Evolutionary conservation across 2,113 vertebrate genomes (phyloP), one percentile per base, ranked within the genome.

Genomic region (Pteropus alecto): DNA sequence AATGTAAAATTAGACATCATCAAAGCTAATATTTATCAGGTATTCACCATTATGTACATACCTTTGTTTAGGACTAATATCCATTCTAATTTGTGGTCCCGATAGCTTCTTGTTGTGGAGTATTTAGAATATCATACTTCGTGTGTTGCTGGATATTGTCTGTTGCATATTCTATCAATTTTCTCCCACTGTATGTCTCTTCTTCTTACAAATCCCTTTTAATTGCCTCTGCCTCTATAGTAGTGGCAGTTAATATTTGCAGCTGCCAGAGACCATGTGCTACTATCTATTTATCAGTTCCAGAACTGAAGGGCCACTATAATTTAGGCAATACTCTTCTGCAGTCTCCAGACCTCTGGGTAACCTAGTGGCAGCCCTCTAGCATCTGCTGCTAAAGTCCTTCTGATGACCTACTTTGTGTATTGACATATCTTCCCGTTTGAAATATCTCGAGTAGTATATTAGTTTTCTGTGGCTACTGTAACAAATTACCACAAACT

Each of bases 41-140:
- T 26, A 2, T 35, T n/a, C 19, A 79, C 15, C 9, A 48, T 9
- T 68, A 6, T 68, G 9, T 21, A 10, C 1, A n/a, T 28, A 73
- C 6, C 3, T 56, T 65, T 61, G 56, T 65, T 12, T 22, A 38
- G 30, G 16, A 83, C 24, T 12, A 11, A 12, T 15, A 19, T 21
- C 8, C 22, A 48, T 30, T 79, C n/a, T 41, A 12, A 79, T 6
- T 35, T 33, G n/a, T 7, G 21, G 11, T 68, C 41, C 3, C 22
- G 13, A 14, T 3, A 51, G 46, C 1, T 2, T 11, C 12, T 3
- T 5, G 33, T 43, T 63, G 22, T 58, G 4, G 6, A 58, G 11
- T 63, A 48, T 48, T 91, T 74, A 35, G 18, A 35, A 48, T 21
- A 35, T 6, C 2, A 7, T 26, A 13, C 24, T 2, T 41, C 58